Evolutionary conservation across 2,113 vertebrate genomes (phyloP), one percentile per base, ranked within the genome.

Genomic region (Neodon shergylaensis): DNA sequence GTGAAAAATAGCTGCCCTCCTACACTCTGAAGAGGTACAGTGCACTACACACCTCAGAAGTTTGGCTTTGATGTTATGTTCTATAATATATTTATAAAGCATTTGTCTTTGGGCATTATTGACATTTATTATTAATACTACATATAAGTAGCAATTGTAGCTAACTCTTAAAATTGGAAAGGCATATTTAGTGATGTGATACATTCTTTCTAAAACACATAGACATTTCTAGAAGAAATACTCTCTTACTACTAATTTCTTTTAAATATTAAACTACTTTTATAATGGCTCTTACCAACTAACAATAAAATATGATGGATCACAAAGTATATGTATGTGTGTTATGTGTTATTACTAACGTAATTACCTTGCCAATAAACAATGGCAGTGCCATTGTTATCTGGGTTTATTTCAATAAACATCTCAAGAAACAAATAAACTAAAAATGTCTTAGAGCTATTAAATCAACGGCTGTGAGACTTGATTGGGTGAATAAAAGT

Each of bases 71-170:
- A 73, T 77, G 52, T 49, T 74, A 65, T 58, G 96, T 78, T 94
- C 68, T 96, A 24, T 86, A 97, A 98, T 96, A 90, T 90, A 74
- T 76, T 31, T 74, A 72, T 86, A 97, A n/a, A 93, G 72, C 90
- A 95, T 88, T 90, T 96, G 82, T 96, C 94, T 96, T 95, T 70
- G 72, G 96, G 26, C 91, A 89, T 96, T 98, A 96, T 95, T 97
- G 94, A 97, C 87, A 95, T 97, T 98, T 97, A 96, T 96, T 98
- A 96, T 97, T 97, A 98, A 96, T 76, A 98, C 97, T 96, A 97
- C 97, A 97, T 65, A 79, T 95, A 94, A 97, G 78, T 90, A 96
- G 83, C 73, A 97, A 72, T 81, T 19, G 8, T 95, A 97, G 39
- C 97, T 96, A 92, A 98, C 98, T 97, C 24, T n/a, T 95, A 88